A percentile compares a stretch with the other conserved stretches of the same genome.
Conservation (phyloP, 1,140 invertebrate genomes). For the Penaeus chinensis region DNA sequence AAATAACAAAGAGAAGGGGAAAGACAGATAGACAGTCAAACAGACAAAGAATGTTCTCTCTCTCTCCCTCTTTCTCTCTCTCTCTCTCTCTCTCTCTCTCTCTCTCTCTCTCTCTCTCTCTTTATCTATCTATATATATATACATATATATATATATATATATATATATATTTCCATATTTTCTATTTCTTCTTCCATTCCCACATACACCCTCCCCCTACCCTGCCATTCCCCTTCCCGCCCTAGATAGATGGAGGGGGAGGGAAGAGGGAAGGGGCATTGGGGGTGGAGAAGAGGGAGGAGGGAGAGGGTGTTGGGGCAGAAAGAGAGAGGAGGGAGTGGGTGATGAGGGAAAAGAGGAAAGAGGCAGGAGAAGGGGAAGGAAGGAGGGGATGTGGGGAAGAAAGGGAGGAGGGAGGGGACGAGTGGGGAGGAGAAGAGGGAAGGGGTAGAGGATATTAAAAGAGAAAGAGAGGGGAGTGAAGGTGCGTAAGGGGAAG, state of each 20-base stretch:
- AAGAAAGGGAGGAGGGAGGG: neutral
- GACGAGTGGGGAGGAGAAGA: neutral
- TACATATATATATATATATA: no score
- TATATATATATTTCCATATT: no score
- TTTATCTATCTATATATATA: no score
- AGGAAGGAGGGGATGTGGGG: neutral
- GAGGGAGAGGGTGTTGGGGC: neutral
- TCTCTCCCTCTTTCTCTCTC: no score
- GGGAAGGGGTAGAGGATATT: neutral
- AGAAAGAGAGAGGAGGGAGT: no score
- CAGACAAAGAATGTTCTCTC: no score
- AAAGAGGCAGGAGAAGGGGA: neutral
- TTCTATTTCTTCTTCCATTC: no score
- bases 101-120: no score
- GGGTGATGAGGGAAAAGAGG: no score
- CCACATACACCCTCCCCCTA: no score
- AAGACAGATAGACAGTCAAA: no score
- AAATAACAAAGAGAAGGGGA: neutral
- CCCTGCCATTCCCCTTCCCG: neutral
- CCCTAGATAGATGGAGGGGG: neutral
- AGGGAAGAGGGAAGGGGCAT: neutral
- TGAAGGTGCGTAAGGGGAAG: neutral
- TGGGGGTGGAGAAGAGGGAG: neutral
- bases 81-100: no score
- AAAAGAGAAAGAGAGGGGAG: neutral